A percentile compares a stretch with the other conserved stretches of the same genome.
These are phyloP conservation scores for Circaetus cinerascens DNA, from an alignment of 2,113 vertebrate species.

Conservation along the genomic window DNA sequence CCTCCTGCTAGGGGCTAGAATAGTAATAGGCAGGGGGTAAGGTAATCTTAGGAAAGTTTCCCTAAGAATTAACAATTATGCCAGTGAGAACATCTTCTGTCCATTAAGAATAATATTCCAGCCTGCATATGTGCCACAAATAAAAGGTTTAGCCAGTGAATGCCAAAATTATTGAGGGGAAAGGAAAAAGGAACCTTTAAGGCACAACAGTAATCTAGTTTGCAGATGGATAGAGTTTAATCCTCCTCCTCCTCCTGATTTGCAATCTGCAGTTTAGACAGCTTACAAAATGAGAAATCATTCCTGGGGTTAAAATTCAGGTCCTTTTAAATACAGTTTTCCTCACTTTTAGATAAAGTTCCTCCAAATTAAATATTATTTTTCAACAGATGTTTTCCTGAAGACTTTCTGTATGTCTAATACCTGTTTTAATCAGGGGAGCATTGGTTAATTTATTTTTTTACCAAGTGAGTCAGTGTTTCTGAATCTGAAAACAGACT, in stretches of 20 bases:
- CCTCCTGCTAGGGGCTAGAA: not conserved
- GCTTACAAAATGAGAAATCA: not conserved
- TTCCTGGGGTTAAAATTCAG: slow-evolving; percentile 1
- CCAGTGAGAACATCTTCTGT: not conserved
- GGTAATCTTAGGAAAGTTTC: not conserved
- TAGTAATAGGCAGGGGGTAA: not conserved
- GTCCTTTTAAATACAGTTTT: not conserved
- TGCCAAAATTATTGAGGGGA: not conserved
- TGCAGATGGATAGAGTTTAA: not conserved
- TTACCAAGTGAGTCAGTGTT: not conserved
- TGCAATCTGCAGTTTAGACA: not conserved
- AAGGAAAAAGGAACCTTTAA: not conserved
- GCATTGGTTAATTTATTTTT: slow-evolving; percentile 29
- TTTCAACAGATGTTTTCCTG: not conserved
- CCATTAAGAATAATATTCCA: not conserved
- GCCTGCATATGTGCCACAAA: not conserved
- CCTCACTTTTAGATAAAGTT: not conserved
- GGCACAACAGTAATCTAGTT: not conserved
- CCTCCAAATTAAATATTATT: not conserved
- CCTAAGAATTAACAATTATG: not conserved
- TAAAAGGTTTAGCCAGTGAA: not conserved
- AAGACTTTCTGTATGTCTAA: not conserved
- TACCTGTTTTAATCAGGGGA: slow-evolving; percentile 23
- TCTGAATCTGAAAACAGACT: slow-evolving; percentile 12
- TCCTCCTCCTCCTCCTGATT: not conserved